These are phyloP conservation scores for Procambarus clarkii DNA, from an alignment of 1,140 invertebrate genomes.

Conservation along the genomic window DNA sequence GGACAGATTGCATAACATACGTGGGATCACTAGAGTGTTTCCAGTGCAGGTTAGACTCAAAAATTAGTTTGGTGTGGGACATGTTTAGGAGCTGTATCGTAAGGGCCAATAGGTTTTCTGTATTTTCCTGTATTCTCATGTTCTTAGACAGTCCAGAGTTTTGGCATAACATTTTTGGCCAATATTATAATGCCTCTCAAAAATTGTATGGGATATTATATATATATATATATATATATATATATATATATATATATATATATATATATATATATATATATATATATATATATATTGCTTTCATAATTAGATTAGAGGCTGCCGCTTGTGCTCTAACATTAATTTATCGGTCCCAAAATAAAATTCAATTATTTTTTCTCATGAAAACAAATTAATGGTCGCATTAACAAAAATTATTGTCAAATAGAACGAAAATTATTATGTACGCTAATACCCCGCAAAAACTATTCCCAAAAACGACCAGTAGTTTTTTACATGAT, in stretches of 20 bases:
- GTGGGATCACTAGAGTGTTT: no score
- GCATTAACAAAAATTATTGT: conserved; percentile 16
- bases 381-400: conserved; percentile 11
- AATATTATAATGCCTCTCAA: no score
- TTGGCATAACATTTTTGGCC: no score
- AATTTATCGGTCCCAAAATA: conserved; percentile 2
- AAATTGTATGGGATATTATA: no score
- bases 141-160: no score
- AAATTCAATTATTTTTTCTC: conserved; percentile 19
- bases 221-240: conserved; percentile 34
- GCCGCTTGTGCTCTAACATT: not conserved
- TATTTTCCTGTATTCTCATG: not conserved
- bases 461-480: not conserved
- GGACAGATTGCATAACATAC: no score
- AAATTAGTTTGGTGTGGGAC: no score
- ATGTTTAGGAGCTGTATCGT: no score
- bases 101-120: no score
- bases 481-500: not conserved
- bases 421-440: conserved; percentile 9
- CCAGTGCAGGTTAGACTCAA: no score
- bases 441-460: conserved; percentile 2
- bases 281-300: no score
- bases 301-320: not conserved
- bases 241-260: conserved; percentile 33
- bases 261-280: conserved; percentile 26